These are phyloP conservation scores for Clusia tigrina DNA, from an alignment of 2,888 invertebrate species.

Conservation along the genomic window DNA sequence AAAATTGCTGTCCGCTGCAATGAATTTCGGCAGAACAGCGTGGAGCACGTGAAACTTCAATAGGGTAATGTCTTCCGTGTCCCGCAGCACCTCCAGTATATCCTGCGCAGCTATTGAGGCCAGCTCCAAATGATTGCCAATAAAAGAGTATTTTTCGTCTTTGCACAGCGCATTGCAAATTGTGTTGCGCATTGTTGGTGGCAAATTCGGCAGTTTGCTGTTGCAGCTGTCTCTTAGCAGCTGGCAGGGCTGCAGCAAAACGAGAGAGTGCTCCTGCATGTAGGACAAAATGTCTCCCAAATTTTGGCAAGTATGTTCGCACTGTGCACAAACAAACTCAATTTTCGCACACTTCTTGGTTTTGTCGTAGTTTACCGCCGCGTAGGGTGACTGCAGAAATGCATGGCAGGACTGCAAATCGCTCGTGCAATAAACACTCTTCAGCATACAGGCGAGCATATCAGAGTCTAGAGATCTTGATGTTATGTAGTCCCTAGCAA, in stretches of 20 bases:
- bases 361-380: background rate
- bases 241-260: background rate
- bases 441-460: conserved; percentile 11
- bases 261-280: background rate
- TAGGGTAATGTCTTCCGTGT: background rate
- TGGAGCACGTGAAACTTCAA: conserved; percentile 28
- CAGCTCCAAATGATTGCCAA: conserved; percentile 43
- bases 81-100: conserved; percentile 27
- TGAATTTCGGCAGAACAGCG: conserved; percentile 39
- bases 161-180: conserved; percentile 28
- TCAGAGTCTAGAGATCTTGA: background rate
- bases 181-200: conserved; percentile 4
- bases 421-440: conserved; percentile 18
- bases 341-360: background rate
- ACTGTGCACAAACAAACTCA: conserved; percentile 22
- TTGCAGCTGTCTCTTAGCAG: background rate
- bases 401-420: conserved; percentile 5
- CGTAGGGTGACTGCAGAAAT: conserved; percentile 1
- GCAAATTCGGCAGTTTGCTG: conserved; percentile 5
- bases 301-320: background rate
- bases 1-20: conserved; percentile 35
- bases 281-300: background rate
- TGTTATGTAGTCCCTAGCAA: conserved; percentile 10
- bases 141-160: conserved; percentile 15
- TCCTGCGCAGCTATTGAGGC: conserved; percentile 27